phyloP scores from a whole-genome alignment of 1,140 invertebrate genomes.

The Drosophila ohnishii region DNA sequence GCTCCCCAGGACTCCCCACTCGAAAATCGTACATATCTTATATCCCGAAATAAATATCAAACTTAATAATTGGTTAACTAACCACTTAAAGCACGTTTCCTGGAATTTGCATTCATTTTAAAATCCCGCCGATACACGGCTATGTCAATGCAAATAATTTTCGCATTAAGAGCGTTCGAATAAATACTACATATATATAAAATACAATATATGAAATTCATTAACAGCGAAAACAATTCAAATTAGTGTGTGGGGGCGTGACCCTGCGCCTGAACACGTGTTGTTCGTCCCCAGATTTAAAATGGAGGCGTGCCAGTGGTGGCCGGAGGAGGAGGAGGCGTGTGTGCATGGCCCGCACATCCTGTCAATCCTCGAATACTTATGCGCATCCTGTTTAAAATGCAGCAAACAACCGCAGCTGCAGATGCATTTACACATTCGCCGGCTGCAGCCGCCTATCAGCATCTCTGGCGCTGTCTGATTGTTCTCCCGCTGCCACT shows the following conservation, averaged over 20 bases:
- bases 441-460: conserved; percentile 28
- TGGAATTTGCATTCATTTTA: neutral
- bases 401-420: conserved; percentile 45
- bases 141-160: conserved; percentile 35
- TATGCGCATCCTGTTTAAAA: conserved; percentile 75
- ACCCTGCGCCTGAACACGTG: conserved; percentile 28
- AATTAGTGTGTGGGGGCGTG: conserved; percentile 34
- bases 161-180: conserved; percentile 23
- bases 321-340: neutral
- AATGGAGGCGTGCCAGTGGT: neutral
- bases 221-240: conserved; percentile 44
- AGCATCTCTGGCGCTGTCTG: conserved; percentile 32
- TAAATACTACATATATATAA: conserved; percentile 10
- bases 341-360: conserved; percentile 72
- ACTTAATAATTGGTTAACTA: neutral
- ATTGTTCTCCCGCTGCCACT: conserved; percentile 57
- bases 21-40: neutral
- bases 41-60: neutral
- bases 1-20: neutral
- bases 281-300: conserved; percentile 13
- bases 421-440: conserved; percentile 56
- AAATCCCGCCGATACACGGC: conserved; percentile 1
- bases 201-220: conserved; percentile 46
- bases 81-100: neutral
- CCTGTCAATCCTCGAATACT: conserved; percentile 78